A percentile compares a stretch with the other conserved stretches of the same genome.
These are phyloP conservation scores for Dinoponera quadriceps DNA, from an alignment of 1,140 invertebrate species.

Conservation along the genomic window DNA sequence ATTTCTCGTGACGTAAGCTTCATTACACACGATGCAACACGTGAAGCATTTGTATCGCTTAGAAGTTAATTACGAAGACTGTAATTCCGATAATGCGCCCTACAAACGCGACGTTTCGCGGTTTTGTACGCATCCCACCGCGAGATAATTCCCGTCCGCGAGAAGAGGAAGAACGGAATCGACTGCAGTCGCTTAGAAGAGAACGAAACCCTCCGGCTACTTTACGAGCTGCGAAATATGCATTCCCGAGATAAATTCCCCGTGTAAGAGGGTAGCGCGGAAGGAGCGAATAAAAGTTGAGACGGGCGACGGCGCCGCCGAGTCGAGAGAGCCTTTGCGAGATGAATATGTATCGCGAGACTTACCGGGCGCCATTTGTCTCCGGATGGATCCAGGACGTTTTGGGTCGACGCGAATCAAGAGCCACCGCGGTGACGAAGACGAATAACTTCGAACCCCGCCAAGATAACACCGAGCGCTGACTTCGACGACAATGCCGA, in stretches of 20 bases:
- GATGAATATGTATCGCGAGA: constrained; percentile 47
- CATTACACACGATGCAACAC: neutral
- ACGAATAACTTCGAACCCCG: constrained; percentile 26
- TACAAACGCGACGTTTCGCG: neutral
- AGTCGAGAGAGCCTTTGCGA: constrained; percentile 30
- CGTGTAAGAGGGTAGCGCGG: constrained; percentile 33
- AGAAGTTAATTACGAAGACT: neutral
- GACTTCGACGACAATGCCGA: neutral
- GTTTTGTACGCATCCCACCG: neutral
- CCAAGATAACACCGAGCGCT: constrained; percentile 25
- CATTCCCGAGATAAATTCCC: constrained; percentile 52
- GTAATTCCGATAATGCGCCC: neutral
- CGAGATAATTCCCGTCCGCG: neutral
- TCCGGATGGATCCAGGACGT: constrained; percentile 29
- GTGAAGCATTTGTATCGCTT: neutral
- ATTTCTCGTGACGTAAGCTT: neutral
- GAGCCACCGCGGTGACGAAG: constrained; percentile 26
- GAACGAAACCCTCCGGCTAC: neutral
- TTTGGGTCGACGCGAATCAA: constrained; percentile 42
- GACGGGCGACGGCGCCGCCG: neutral
- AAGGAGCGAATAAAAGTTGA: constrained; percentile 51
- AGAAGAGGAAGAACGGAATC: constrained; percentile 21
- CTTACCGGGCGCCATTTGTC: constrained; percentile 42
- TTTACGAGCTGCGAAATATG: constrained; percentile 49
- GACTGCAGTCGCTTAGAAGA: constrained; percentile 16